phyloP scores from a whole-genome alignment of 2,888 invertebrate species.

The Portevinia maculata region DNA sequence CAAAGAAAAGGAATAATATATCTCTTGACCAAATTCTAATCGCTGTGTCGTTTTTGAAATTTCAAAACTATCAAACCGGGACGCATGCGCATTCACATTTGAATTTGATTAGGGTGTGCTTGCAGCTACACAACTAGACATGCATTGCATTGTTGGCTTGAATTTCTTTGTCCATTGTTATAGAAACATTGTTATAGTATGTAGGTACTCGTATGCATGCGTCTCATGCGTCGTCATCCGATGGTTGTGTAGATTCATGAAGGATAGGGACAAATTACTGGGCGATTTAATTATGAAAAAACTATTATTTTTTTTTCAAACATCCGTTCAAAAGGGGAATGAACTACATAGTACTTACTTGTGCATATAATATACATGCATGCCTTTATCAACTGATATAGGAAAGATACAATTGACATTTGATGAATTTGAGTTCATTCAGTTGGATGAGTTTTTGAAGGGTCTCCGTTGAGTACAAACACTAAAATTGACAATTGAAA shows the following conservation, averaged over 20 bases:
- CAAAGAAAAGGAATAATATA: neutral
- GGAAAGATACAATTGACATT: slow-evolving; percentile 17
- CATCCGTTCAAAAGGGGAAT: slow-evolving; percentile 30
- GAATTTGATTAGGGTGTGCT: slow-evolving; percentile 42
- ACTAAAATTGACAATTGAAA: neutral
- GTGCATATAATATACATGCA: neutral
- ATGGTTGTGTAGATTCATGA: slow-evolving; percentile 32
- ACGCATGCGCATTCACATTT: slow-evolving; percentile 56
- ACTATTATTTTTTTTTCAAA: slow-evolving; percentile 21
- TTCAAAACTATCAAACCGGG: slow-evolving; percentile 24
- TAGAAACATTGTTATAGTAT: too few relatives aligned
- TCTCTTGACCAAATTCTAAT: slow-evolving; percentile 11
- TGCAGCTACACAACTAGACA: slow-evolving; percentile 12
- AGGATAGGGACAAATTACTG: slow-evolving; percentile 42
- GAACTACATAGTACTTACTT: neutral
- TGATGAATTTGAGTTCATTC: slow-evolving; percentile 35
- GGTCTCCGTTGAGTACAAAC: neutral
- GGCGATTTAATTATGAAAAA: slow-evolving; percentile 34
- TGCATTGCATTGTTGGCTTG: neutral
- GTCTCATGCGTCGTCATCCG: slow-evolving; percentile 18
- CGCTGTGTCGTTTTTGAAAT: slow-evolving; percentile 6
- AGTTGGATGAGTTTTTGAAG: neutral
- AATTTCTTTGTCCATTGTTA: slow-evolving; percentile 40
- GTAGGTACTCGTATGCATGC: neutral
- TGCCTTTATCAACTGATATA: neutral